Evolutionary conservation across 2,797 vertebrate species (phyloP).

Genomic region (Remorina albescens): DNA sequence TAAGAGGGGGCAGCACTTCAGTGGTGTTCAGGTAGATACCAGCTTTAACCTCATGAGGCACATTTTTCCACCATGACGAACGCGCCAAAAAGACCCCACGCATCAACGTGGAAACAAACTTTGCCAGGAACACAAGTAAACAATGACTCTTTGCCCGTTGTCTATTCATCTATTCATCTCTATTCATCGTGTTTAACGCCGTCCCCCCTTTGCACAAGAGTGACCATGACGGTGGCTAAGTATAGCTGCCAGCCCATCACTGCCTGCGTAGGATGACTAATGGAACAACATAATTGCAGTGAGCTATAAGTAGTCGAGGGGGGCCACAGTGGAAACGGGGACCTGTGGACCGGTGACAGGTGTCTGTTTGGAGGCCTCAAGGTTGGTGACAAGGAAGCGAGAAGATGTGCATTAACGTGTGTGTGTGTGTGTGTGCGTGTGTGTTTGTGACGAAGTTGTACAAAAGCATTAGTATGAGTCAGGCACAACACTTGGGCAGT

Average conservation of each 20-base stretch:
- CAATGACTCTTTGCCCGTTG: constrained; percentile 13
- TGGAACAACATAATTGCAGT: constrained; percentile 76
- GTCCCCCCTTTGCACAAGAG: constrained; percentile 50
- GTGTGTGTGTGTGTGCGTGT: constrained; percentile 16
- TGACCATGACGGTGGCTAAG: constrained; percentile 67
- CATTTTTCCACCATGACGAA: not conserved
- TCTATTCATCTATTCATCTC: too few relatives aligned
- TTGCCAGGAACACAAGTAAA: constrained; percentile 5
- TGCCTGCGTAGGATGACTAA: constrained; percentile 77
- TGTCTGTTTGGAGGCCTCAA: constrained; percentile 68
- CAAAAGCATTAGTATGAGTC: constrained; percentile 71
- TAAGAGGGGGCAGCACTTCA: not conserved
- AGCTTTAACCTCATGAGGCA: not conserved
- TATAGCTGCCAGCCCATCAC: constrained; percentile 66
- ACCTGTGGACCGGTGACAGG: constrained; percentile 74
- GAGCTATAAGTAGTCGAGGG: constrained; percentile 72
- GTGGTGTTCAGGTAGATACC: not conserved
- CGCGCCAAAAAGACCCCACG: too few relatives aligned
- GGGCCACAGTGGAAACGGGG: constrained; percentile 66
- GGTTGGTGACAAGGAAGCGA: constrained; percentile 52
- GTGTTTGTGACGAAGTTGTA: constrained; percentile 52
- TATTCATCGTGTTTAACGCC: constrained; percentile 50
- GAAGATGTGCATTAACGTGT: constrained; percentile 32
- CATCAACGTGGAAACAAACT: not conserved
- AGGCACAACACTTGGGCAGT: constrained; percentile 65